Evolutionary conservation across 2,797 vertebrate genomes (phyloP).

Genomic region (Girardinus metallicus): DNA sequence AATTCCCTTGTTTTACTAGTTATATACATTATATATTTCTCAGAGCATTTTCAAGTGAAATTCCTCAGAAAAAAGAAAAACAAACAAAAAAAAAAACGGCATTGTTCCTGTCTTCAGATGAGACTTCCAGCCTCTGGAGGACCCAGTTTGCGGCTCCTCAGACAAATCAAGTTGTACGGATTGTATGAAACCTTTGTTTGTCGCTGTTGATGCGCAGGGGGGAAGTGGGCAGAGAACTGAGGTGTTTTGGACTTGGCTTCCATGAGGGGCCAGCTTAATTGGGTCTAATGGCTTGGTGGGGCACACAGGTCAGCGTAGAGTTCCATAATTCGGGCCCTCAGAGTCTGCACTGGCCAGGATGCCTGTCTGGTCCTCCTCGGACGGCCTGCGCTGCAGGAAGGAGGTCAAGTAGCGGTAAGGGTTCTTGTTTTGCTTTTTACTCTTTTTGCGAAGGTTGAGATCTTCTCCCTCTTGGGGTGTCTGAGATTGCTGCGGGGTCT

Average conservation of each 20-base stretch:
- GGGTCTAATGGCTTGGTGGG: conserved; percentile 75
- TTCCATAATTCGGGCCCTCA: conserved; percentile 88
- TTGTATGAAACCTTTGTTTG: conserved; percentile 65
- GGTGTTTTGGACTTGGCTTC: conserved; percentile 25
- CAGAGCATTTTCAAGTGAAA: conserved; percentile 76
- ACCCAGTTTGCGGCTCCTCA: conserved; percentile 55
- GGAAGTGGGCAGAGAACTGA: conserved; percentile 5
- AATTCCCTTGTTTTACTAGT: conserved; percentile 77
- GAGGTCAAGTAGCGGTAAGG: conserved; percentile 92
- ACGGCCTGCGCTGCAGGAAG: conserved; percentile 89
- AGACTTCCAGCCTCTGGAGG: conserved; percentile 48
- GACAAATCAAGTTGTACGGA: conserved; percentile 55
- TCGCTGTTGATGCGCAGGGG: conserved; percentile 40
- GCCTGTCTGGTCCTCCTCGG: conserved; percentile 93
- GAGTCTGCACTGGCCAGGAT: conserved; percentile 94
- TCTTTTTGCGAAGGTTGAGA: conserved; percentile 91
- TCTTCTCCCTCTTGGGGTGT: conserved; percentile 89
- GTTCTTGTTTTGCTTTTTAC: conserved; percentile 90
- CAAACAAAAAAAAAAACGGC: conserved; percentile 47
- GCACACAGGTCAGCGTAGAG: conserved; percentile 84
- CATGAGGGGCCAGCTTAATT: conserved; percentile 49
- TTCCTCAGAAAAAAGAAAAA: conserved; percentile 51
- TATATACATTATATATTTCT: conserved; percentile 80
- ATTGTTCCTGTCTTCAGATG: conserved; percentile 68
- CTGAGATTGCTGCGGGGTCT: conserved; percentile 97